phyloP scores from a whole-genome alignment of 2,797 vertebrate species.

The Chiloscyllium punctatum region DNA sequence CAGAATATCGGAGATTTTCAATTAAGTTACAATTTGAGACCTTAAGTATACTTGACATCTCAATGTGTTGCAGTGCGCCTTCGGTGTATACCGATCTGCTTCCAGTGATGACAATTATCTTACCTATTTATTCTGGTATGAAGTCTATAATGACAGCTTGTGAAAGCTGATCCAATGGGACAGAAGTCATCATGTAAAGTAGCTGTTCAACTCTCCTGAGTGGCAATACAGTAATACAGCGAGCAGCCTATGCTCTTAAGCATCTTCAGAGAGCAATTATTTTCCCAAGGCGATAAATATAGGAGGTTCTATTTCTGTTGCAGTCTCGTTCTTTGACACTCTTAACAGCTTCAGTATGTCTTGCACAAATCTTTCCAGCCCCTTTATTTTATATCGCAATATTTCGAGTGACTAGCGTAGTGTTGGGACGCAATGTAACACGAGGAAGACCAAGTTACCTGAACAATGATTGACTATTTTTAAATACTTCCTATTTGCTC shows the following conservation, averaged over 20 bases:
- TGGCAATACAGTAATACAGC: slow-evolving; percentile 4
- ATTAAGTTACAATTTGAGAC: slow-evolving; percentile 15
- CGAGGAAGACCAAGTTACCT: background rate
- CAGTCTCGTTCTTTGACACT: slow-evolving; percentile 21
- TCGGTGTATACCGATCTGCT: background rate
- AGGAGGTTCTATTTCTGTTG: slow-evolving; percentile 31
- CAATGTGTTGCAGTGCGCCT: background rate
- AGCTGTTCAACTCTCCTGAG: slow-evolving; percentile 31
- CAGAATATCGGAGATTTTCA: background rate
- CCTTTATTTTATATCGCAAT: background rate
- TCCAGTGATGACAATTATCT: slow-evolving; percentile 32
- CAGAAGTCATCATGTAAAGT: slow-evolving; percentile 36
- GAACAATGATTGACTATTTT: slow-evolving; percentile 27
- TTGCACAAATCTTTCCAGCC: background rate
- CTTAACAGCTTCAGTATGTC: background rate
- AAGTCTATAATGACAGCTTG: slow-evolving; percentile 36
- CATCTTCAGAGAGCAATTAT: slow-evolving; percentile 34
- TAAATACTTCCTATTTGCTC: slow-evolving; percentile 20
- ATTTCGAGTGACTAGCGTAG: background rate
- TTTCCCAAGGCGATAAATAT: slow-evolving; percentile 23
- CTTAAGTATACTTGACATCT: background rate
- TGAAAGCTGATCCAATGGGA: slow-evolving; percentile 35
- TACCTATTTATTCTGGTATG: slow-evolving; percentile 33
- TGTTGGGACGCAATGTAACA: background rate
- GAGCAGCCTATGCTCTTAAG: background rate